Conservation (phyloP, 2,113 vertebrate genomes). For the Piliocolobus tephrosceles region DNA sequence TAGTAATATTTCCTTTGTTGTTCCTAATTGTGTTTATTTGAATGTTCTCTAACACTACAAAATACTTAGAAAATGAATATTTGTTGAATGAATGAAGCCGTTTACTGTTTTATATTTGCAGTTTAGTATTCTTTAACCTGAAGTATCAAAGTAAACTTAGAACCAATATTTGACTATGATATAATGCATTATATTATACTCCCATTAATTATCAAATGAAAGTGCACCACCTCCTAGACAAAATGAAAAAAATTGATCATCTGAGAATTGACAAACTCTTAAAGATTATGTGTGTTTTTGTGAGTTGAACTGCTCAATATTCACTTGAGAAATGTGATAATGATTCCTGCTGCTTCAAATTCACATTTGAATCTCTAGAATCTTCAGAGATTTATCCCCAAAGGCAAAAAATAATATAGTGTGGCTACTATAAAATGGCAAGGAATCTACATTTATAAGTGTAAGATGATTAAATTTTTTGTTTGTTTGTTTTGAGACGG, state of each 20-base stretch:
- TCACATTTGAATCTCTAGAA: not conserved
- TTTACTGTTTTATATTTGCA: not conserved
- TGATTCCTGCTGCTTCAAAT: constrained; percentile 33
- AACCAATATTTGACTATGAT: not conserved
- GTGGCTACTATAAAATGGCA: not conserved
- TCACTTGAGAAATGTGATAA: constrained; percentile 6
- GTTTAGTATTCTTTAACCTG: not conserved
- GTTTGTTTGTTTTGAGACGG: no score
- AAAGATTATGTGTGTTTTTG: not conserved
- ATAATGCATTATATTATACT: not conserved
- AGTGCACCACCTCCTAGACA: not conserved
- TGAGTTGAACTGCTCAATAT: not conserved
- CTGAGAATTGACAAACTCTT: not conserved
- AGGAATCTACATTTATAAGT: not conserved
- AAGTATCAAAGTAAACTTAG: not conserved
- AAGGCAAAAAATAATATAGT: not conserved
- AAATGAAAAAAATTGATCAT: not conserved
- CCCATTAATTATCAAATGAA: not conserved
- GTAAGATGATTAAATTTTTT: not conserved
- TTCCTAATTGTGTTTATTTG: not conserved
- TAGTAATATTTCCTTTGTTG: not conserved
- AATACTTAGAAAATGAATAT: not conserved
- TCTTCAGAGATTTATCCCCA: not conserved
- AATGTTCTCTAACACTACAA: not conserved
- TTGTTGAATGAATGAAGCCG: not conserved